Evolutionary conservation across 2,113 vertebrate species (phyloP), one percentile per base, ranked within the genome.

Genomic region (Phyllostomus discolor): DNA sequence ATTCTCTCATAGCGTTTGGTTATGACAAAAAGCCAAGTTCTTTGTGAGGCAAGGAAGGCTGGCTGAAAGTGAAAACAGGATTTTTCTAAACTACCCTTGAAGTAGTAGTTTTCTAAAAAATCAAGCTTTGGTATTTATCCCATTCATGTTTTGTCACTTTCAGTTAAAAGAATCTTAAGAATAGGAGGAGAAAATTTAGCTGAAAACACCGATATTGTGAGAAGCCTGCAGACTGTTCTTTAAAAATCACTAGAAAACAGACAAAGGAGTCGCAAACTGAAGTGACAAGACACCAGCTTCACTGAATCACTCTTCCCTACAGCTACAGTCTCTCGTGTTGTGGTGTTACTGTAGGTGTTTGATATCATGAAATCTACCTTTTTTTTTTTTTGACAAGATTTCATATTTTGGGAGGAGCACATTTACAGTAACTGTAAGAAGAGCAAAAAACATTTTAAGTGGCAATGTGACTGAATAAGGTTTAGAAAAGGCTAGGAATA

Each of bases 71-170:
- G n/a, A 96, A 98, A 95, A 88, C 38, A 90, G 67, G 43, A 52
- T 90, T 96, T 96, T 96, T 73, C 38, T 12, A 79, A 82, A 73
- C 70, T 95, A 31, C n/a, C 84, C 52, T 92, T 75, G 35, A 73
- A 43, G 70, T 92, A 88, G 64, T 83, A 95, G 64, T 95, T 96
- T 78, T 52, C 69, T 95, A 54, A 95, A 97, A 95, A 95, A 88
- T 87, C 69, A 88, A 54, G 72, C 22, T 93, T 90, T 96, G 64
- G n/a, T 91, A 82, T 94, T 88, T 95, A 96, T 82, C 33, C 70
- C 48, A 73, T 96, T 95, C 69, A 70, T 95, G 57, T 96, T 96
- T 97, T 94, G 73, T 97, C 69, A 75, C 38, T 91, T 96, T 95
- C 43, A 83, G 94, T n/a, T n/a, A 94, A 88, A 33, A 92, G 80